Percentiles rank a stretch among this genome's conserved stretches.
Evolutionary conservation across 2,797 vertebrate species (phyloP).

Genomic region (Falco rusticolus): DNA sequence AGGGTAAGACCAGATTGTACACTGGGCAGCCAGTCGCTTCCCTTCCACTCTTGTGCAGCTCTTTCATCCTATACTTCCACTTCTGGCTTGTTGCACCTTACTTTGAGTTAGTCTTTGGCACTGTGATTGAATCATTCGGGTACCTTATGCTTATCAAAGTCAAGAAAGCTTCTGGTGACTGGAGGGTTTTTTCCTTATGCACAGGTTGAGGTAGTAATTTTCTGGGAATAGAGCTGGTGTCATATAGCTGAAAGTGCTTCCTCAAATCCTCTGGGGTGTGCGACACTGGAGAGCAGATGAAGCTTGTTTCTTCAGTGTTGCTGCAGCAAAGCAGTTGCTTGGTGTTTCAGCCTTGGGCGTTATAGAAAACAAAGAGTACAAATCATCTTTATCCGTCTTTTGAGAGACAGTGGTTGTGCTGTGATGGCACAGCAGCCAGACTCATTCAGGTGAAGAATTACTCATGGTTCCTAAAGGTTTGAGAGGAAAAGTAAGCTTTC

Average conservation of each 20-base stretch:
- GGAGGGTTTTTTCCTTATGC: not conserved
- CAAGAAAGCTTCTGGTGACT: not conserved
- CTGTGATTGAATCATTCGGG: not conserved
- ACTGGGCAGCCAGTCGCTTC: not conserved
- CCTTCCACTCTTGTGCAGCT: not conserved
- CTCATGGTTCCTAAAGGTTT: not conserved
- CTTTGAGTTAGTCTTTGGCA: not conserved
- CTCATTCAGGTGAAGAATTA: not conserved
- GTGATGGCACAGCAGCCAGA: not conserved
- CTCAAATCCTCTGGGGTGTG: not conserved
- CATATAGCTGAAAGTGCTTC: not conserved
- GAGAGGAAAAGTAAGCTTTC: not conserved
- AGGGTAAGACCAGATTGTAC: not conserved
- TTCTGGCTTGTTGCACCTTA: not conserved
- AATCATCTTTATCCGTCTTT: not conserved
- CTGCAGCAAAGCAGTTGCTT: not conserved
- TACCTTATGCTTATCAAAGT: not conserved
- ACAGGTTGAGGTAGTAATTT: not conserved
- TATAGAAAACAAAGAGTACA: not conserved
- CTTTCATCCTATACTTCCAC: not conserved
- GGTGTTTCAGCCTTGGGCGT: not conserved
- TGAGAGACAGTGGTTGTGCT: not conserved
- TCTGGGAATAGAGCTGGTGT: not conserved
- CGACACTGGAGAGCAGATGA: not conserved
- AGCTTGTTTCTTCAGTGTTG: not conserved